Evolutionary conservation across 2,888 invertebrate species (phyloP).

Genomic region (Andrena chrysosceles): DNA sequence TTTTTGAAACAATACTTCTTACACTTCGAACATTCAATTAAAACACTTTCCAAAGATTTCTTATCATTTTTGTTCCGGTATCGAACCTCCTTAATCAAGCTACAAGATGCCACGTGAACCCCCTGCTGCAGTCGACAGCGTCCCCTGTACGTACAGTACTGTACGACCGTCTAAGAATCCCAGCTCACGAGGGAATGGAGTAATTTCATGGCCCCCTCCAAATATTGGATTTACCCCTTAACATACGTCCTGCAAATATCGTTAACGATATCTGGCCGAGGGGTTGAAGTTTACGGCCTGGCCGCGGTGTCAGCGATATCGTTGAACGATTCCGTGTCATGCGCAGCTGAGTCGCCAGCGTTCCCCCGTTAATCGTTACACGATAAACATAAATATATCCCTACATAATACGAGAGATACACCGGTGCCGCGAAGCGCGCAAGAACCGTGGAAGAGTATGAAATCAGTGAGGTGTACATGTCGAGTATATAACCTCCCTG

Average conservation of each 20-base stretch:
- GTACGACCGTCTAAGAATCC: no score
- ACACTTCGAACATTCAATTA: no score
- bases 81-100: no score
- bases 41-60: no score
- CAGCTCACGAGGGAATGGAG: no score
- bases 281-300: neutral
- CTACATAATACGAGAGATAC: constrained; percentile 9
- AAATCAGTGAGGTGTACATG: constrained; percentile 52
- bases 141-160: no score
- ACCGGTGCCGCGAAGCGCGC: constrained; percentile 4
- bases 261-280: neutral
- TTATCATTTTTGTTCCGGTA: no score
- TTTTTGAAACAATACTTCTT: no score
- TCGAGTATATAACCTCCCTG: constrained; percentile 29
- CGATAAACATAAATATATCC: constrained; percentile 47
- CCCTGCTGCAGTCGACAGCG: no score
- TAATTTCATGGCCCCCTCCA: neutral
- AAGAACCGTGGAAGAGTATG: constrained; percentile 29
- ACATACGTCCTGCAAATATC: constrained; percentile 6
- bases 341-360: constrained; percentile 18
- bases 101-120: no score
- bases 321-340: constrained; percentile 20
- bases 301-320: constrained; percentile 14
- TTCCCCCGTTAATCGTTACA: constrained; percentile 36
- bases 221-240: neutral